phyloP scores from a whole-genome alignment of 2,888 invertebrate species.

The Cephus sareptanus region DNA sequence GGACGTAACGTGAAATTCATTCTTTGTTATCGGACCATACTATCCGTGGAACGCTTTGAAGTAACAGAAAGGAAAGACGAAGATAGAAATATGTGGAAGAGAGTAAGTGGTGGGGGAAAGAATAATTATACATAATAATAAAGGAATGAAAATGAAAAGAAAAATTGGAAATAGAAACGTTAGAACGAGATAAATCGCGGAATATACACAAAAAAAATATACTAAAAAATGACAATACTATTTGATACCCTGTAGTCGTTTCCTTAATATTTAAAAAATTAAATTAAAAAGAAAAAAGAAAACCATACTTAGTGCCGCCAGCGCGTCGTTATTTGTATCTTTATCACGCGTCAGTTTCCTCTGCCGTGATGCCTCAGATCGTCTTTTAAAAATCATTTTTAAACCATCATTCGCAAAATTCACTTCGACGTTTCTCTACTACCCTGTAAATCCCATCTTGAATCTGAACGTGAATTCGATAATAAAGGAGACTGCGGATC shows the following conservation, averaged over 20 bases:
- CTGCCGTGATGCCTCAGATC: background rate
- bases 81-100: background rate
- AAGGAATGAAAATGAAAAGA: background rate
- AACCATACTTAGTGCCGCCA: background rate
- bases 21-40: background rate
- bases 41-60: background rate
- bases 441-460: background rate
- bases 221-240: conserved; percentile 27
- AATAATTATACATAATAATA: background rate
- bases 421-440: background rate
- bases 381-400: background rate
- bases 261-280: conserved; percentile 23
- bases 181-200: background rate
- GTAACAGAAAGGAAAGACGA: background rate
- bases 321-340: background rate
- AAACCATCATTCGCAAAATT: background rate
- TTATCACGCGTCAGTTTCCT: background rate
- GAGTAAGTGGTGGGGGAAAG: background rate
- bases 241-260: conserved; percentile 37
- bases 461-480: background rate
- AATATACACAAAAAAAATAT: conserved; percentile 6
- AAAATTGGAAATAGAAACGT: conserved; percentile 7
- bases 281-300: background rate
- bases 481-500: background rate
- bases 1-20: background rate